Evolutionary conservation across 2,888 invertebrate species (phyloP).

Genomic region (Drosophila antonietae): DNA sequence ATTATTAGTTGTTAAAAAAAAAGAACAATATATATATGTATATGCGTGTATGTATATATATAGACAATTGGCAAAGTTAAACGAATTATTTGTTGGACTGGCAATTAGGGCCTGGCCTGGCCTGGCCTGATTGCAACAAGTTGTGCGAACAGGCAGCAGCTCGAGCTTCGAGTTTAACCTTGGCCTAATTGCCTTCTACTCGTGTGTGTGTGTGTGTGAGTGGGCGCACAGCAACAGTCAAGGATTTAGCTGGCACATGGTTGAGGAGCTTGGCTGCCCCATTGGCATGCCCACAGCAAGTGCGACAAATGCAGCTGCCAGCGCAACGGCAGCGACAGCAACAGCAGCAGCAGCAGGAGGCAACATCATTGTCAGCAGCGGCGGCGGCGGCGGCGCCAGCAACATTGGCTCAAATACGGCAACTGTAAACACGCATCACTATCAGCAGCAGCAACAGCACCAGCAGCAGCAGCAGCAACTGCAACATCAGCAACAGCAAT

Average conservation of each 20-base stretch:
- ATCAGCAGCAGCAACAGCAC: constrained; percentile 33
- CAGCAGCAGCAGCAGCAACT: constrained; percentile 33
- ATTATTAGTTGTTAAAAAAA: not conserved
- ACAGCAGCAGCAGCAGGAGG: constrained; percentile 20
- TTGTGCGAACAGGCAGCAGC: constrained; percentile 2
- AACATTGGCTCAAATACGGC: constrained; percentile 10
- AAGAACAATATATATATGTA: not conserved
- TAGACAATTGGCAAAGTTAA: not conserved
- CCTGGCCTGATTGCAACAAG: constrained; percentile 27
- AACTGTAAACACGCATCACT: constrained; percentile 33
- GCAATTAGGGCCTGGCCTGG: not conserved
- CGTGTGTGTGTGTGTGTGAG: not conserved
- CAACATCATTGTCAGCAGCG: constrained; percentile 14
- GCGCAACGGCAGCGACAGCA: constrained; percentile 13
- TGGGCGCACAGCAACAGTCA: constrained; percentile 36
- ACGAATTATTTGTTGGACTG: not conserved
- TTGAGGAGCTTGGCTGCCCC: constrained; percentile 72
- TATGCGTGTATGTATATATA: not conserved
- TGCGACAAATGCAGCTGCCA: constrained; percentile 35
- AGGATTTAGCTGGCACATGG: constrained; percentile 44
- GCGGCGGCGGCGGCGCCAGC: constrained; percentile 31
- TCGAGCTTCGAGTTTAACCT: constrained; percentile 29
- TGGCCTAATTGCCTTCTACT: constrained; percentile 53
- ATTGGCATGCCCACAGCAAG: constrained; percentile 65
- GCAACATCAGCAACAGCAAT: constrained; percentile 34